These are phyloP conservation scores for Gobio gobio DNA, from an alignment of 2,113 vertebrate species.

Conservation along the genomic window DNA sequence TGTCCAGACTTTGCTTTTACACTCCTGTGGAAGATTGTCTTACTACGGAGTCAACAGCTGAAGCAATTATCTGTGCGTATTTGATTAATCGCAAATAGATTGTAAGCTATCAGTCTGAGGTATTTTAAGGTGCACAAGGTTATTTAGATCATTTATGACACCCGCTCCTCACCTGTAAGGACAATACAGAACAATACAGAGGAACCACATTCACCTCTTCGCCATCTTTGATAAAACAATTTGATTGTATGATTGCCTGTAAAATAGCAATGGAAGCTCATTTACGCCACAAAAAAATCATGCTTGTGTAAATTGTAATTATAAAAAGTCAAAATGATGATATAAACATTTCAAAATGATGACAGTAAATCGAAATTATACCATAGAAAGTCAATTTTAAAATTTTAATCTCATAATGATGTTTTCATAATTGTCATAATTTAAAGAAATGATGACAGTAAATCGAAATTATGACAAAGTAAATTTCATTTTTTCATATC, in stretches of 20 bases:
- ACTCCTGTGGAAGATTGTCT: not conserved
- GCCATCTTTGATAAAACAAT: not conserved
- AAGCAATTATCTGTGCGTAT: not conserved
- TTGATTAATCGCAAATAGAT: not conserved
- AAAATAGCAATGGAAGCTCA: not conserved
- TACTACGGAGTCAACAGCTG: not conserved
- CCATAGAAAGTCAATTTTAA: no score
- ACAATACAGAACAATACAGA: not conserved
- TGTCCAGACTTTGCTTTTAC: slow-evolving; percentile 11
- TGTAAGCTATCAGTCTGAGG: not conserved
- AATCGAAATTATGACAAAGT: no score
- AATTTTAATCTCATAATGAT: no score
- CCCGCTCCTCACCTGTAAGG: not conserved
- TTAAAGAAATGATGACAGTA: no score
- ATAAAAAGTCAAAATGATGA: no score
- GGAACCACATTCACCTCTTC: not conserved
- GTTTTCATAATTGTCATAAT: no score
- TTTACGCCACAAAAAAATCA: no score
- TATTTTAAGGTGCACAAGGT: slow-evolving; percentile 11
- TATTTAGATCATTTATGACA: not conserved
- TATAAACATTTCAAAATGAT: no score
- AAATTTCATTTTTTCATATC: no score
- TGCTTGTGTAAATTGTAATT: no score
- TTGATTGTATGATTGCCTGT: not conserved
- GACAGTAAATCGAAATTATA: no score